Evolutionary conservation across 53 echinoderm and acorn worm genomes (phyloP).

Genomic region (Glandiceps talaboti): DNA sequence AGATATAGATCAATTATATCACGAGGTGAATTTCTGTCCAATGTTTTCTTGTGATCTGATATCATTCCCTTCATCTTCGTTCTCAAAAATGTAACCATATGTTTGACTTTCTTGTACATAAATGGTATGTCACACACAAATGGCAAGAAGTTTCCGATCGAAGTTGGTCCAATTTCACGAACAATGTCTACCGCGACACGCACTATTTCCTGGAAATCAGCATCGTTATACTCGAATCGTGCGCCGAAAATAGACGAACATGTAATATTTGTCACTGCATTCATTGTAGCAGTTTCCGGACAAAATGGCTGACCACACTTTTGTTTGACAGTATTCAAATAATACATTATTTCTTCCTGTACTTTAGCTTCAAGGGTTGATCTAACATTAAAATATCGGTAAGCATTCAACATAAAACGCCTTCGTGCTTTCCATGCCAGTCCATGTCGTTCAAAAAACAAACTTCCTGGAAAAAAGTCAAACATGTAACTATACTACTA

Average conservation of each 20-base stretch:
- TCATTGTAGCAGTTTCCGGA: neutral
- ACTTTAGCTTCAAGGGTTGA: neutral
- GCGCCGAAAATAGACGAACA: neutral
- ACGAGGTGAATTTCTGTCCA: neutral
- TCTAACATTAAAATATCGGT: neutral
- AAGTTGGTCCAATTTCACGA: neutral
- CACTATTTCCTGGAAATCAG: neutral
- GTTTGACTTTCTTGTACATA: neutral
- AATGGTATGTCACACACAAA: neutral
- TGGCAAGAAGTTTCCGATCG: neutral
- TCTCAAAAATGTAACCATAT: neutral
- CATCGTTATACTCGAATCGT: neutral
- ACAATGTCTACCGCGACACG: neutral
- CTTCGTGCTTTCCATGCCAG: neutral
- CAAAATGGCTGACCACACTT: neutral
- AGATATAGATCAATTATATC: neutral
- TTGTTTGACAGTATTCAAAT: neutral
- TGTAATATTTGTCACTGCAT: neutral
- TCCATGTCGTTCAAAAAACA: neutral
- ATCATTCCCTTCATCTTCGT: neutral
- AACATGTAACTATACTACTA: too few relatives aligned
- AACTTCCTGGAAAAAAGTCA: neutral
- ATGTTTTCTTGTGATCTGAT: neutral
- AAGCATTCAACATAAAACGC: neutral
- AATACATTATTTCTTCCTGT: neutral